Percentiles rank a stretch among this genome's conserved stretches.
phyloP scores from a whole-genome alignment of 37 sponge, comb jelly and placozoan genomes.

The Agelas oroides region DNA sequence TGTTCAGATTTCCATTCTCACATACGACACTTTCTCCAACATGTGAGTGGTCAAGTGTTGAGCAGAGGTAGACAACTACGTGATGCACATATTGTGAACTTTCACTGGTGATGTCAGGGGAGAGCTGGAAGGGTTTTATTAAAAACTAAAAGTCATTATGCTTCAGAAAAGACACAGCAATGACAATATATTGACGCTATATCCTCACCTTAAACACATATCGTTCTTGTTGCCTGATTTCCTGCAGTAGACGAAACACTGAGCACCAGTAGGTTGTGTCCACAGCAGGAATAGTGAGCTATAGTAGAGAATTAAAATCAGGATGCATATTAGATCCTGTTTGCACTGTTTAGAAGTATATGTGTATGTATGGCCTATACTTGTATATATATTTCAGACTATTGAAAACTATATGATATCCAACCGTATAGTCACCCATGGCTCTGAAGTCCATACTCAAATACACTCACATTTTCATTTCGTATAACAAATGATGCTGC shows the following conservation, averaged over 20 bases:
- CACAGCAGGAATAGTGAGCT: constrained; percentile 14
- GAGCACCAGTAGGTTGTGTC: constrained; percentile 48
- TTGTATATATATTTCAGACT: too few relatives aligned
- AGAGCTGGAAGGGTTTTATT: background rate
- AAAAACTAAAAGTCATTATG: too few relatives aligned
- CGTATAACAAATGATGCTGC: too few relatives aligned
- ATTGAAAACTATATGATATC: too few relatives aligned
- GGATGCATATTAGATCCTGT: too few relatives aligned
- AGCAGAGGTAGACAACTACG: constrained; percentile 64
- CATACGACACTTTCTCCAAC: constrained; percentile 9
- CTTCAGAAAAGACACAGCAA: too few relatives aligned
- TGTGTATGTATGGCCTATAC: too few relatives aligned
- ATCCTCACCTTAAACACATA: background rate
- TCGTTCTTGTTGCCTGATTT: constrained; percentile 9
- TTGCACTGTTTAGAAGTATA: too few relatives aligned
- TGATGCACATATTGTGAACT: constrained; percentile 61
- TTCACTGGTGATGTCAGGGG: constrained; percentile 30
- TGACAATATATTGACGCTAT: too few relatives aligned
- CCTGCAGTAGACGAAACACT: background rate
- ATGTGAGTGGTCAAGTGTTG: constrained; percentile 4
- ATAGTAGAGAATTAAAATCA: background rate
- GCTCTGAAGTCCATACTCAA: too few relatives aligned
- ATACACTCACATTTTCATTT: background rate
- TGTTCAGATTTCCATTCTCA: background rate
- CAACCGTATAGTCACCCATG: too few relatives aligned